phyloP scores from a whole-genome alignment of 2,113 vertebrate species.

The Oplegnathus fasciatus region DNA sequence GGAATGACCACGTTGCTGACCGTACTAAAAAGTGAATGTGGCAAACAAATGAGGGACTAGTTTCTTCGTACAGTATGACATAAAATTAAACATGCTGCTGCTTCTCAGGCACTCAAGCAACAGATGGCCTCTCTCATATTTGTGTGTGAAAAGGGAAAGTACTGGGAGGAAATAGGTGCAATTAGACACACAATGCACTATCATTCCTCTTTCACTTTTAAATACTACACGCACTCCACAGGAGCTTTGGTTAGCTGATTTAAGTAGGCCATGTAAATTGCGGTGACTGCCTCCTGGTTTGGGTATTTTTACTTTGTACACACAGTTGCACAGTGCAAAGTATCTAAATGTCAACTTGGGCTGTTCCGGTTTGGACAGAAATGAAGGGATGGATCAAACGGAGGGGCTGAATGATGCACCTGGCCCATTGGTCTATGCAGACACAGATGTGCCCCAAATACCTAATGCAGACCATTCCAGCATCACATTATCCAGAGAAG shows the following conservation, averaged over 20 bases:
- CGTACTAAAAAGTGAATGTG: constrained; percentile 21
- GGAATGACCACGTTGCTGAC: constrained; percentile 28
- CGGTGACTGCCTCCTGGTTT: not conserved
- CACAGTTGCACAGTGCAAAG: not conserved
- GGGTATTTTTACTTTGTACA: constrained; percentile 30
- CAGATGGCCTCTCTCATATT: constrained; percentile 46
- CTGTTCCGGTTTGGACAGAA: constrained; percentile 53
- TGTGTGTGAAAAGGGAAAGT: constrained; percentile 17
- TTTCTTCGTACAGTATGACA: constrained; percentile 23
- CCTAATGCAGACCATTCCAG: constrained; percentile 50
- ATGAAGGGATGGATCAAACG: constrained; percentile 59
- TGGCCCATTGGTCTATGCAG: constrained; percentile 56
- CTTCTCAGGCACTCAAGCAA: constrained; percentile 43
- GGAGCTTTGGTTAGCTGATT: not conserved
- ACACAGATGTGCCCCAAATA: constrained; percentile 60
- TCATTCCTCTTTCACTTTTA: not conserved
- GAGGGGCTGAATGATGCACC: constrained; percentile 47
- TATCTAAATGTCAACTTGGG: constrained; percentile 43
- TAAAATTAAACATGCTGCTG: constrained; percentile 30
- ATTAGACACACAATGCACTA: constrained; percentile 6
- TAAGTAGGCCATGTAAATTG: constrained; percentile 24
- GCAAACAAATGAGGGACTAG: constrained; percentile 12
- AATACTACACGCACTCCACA: not conserved
- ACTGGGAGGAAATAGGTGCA: constrained; percentile 10
- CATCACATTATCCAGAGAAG: constrained; percentile 60